Conservation (phyloP, 92 coral and sea anemone species). For the Palythoa grandis region DNA sequence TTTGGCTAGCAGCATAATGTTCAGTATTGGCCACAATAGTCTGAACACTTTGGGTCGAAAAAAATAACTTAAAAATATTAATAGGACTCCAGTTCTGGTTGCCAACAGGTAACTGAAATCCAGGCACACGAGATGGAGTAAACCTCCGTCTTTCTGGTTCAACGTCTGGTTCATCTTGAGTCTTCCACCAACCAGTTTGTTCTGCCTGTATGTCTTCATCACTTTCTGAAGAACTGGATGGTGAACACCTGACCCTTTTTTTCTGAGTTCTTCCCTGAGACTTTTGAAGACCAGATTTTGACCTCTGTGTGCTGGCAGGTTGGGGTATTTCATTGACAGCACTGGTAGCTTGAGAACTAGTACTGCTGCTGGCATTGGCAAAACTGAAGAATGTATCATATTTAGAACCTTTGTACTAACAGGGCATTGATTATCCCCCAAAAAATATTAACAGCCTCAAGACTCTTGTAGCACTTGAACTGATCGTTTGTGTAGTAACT, state of each 20-base stretch:
- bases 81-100: constrained; percentile 24
- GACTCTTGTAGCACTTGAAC: too few species aligned
- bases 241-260: constrained; percentile 15
- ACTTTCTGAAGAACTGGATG: background rate
- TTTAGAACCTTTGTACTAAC: background rate
- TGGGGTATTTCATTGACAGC: background rate
- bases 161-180: constrained; percentile 21
- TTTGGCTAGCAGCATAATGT: constrained; percentile 20
- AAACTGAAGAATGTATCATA: background rate
- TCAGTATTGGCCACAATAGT: constrained; percentile 23
- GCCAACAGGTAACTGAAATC: constrained; percentile 26
- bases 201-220: constrained; percentile 7
- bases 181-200: constrained; percentile 23
- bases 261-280: constrained; percentile 1
- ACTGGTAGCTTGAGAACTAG: background rate
- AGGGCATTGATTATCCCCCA: background rate
- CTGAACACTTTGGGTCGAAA: constrained; percentile 9
- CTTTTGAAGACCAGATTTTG: constrained; percentile 8
- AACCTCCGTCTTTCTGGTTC: constrained; percentile 18
- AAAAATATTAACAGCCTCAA: too few species aligned
- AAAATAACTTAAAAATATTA: constrained; percentile 12
- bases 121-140: constrained; percentile 28
- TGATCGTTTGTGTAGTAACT: too few species aligned
- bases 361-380: background rate
- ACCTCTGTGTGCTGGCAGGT: constrained; percentile 6